A percentile compares a stretch with the other conserved stretches of the same genome.
phyloP scores from a whole-genome alignment of 2,888 invertebrate genomes.

The Druceiella hillmani region DNA sequence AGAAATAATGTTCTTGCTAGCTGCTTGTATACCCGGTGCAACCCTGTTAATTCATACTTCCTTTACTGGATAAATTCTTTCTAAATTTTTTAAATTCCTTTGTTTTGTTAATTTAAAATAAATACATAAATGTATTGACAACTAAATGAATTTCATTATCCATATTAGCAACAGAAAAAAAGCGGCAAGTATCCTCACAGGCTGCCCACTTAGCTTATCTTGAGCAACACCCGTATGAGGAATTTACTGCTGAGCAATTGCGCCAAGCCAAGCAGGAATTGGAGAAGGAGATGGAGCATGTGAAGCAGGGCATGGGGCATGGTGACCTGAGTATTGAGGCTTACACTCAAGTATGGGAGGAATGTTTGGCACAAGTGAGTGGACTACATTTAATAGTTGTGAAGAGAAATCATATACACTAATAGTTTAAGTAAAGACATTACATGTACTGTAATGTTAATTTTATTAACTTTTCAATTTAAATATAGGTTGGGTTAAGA shows the following conservation, averaged over 20 bases:
- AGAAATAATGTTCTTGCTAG: too few species aligned
- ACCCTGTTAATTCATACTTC: too few species aligned
- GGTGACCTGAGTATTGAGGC: conserved; percentile 89
- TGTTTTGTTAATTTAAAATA: too few species aligned
- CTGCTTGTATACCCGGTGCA: too few species aligned
- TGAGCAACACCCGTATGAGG: conserved; percentile 80
- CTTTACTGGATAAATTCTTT: too few species aligned
- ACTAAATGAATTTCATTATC: not conserved
- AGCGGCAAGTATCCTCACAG: conserved; percentile 54
- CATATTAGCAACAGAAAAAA: conserved; percentile 39
- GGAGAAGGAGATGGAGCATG: conserved; percentile 80
- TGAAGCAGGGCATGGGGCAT: conserved; percentile 91
- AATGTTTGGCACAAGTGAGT: conserved; percentile 82
- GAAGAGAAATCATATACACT: too few species aligned
- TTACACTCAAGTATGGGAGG: conserved; percentile 95
- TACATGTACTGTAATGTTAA: too few species aligned
- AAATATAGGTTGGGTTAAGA: too few species aligned
- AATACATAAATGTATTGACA: not conserved
- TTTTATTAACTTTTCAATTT: too few species aligned
- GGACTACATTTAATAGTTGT: conserved; percentile 3
- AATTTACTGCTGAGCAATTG: conserved; percentile 63
- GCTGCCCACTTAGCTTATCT: conserved; percentile 75
- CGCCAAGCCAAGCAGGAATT: conserved; percentile 60
- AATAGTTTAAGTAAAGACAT: too few species aligned
- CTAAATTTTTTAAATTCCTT: too few species aligned